A percentile compares a stretch with the other conserved stretches of the same genome.
Evolutionary conservation across 2,113 vertebrate genomes (phyloP).

Genomic region (Marcusenius ussheri): DNA sequence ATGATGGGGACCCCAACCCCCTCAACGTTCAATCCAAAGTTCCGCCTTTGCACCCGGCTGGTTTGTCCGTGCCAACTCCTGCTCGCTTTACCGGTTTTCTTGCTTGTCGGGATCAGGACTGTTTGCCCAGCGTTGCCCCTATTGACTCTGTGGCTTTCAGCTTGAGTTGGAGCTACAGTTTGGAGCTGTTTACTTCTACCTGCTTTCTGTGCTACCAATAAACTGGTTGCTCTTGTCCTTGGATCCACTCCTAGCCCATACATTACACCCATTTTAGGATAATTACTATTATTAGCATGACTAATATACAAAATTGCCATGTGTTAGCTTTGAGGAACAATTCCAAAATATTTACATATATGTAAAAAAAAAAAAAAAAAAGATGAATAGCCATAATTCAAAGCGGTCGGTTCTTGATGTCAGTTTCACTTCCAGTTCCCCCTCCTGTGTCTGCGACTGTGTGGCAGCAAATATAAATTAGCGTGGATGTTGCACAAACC

Average conservation of each 20-base stretch:
- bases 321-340: not conserved
- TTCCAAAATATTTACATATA: not conserved
- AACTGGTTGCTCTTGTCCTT: not conserved
- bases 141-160: not conserved
- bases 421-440: not conserved
- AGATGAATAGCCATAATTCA: not conserved
- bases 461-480: not conserved
- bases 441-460: not conserved
- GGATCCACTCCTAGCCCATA: not conserved
- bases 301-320: not conserved
- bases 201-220: not conserved
- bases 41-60: not conserved
- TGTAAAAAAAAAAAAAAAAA: not conserved
- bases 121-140: not conserved
- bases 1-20: too few relatives aligned
- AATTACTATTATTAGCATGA: not conserved
- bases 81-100: not conserved
- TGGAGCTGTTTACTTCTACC: not conserved
- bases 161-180: not conserved
- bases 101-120: not conserved
- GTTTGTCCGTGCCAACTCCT: not conserved
- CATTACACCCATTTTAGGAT: not conserved
- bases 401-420: not conserved
- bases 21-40: too few relatives aligned
- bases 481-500: not conserved